Evolutionary conservation across 1,140 invertebrate genomes (phyloP).

Genomic region (Pemphigus obesinymphae): DNA sequence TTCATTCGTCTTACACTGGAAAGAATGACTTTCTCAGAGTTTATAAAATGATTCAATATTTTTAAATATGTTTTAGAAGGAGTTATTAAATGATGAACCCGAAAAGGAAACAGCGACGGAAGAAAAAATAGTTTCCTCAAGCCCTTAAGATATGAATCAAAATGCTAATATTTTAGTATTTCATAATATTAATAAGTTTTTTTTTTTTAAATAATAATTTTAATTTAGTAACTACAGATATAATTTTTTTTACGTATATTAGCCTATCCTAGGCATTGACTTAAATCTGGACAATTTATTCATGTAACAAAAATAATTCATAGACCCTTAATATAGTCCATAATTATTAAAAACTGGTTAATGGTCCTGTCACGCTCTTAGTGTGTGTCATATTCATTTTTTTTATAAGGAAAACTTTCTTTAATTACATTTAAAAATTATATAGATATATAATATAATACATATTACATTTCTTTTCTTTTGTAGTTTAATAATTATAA

Average conservation of each 20-base stretch:
- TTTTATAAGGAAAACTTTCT: background rate
- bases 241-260: background rate
- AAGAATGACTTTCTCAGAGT: too few relatives aligned
- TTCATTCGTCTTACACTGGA: too few relatives aligned
- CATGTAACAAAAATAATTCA: background rate
- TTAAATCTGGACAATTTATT: background rate
- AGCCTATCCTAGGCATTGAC: background rate
- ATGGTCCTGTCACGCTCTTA: background rate
- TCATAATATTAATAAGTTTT: slow-evolving; percentile 2
- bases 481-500: background rate
- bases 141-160: slow-evolving; percentile 15
- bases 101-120: background rate
- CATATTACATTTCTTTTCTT: background rate
- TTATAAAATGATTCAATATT: background rate
- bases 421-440: background rate
- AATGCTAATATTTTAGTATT: slow-evolving; percentile 22
- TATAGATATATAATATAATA: background rate
- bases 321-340: background rate
- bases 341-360: too few relatives aligned
- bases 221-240: background rate
- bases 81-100: background rate
- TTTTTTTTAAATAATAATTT: slow-evolving; percentile 28
- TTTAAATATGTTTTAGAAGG: background rate
- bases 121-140: slow-evolving; percentile 12
- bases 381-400: background rate